Percentiles rank a stretch among this genome's conserved stretches.
Evolutionary conservation across 2,888 invertebrate genomes (phyloP).

Genomic region (Globia sparganii): DNA sequence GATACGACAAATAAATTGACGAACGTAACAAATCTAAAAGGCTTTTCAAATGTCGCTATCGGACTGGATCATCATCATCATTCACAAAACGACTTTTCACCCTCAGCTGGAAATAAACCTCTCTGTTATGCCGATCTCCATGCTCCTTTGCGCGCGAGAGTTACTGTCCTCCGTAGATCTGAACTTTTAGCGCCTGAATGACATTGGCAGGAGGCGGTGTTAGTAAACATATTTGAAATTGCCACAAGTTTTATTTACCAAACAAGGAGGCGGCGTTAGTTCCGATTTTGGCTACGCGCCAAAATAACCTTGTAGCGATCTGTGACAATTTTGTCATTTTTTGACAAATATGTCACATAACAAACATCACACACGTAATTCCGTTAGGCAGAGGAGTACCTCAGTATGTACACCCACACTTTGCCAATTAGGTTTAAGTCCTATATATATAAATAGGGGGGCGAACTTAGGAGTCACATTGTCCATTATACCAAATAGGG

Average conservation of each 20-base stretch:
- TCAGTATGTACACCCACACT: background rate
- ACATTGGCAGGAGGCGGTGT: background rate
- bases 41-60: background rate
- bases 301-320: background rate
- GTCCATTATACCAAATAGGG: background rate
- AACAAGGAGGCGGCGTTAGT: background rate
- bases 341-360: background rate
- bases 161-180: background rate
- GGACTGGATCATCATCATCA: no score
- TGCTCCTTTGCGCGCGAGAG: background rate
- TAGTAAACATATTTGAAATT: background rate
- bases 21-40: background rate
- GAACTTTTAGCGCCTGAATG: background rate
- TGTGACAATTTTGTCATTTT: background rate
- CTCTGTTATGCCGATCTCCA: background rate
- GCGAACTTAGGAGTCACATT: background rate
- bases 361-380: background rate
- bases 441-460: background rate
- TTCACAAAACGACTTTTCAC: background rate
- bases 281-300: background rate
- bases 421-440: background rate
- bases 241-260: background rate
- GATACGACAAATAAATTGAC: background rate
- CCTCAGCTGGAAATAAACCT: background rate
- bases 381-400: background rate